A percentile compares a stretch with the other conserved stretches of the same genome.
Evolutionary conservation across 2,888 invertebrate species (phyloP).

Genomic region (Zygogramma bicolorata): DNA sequence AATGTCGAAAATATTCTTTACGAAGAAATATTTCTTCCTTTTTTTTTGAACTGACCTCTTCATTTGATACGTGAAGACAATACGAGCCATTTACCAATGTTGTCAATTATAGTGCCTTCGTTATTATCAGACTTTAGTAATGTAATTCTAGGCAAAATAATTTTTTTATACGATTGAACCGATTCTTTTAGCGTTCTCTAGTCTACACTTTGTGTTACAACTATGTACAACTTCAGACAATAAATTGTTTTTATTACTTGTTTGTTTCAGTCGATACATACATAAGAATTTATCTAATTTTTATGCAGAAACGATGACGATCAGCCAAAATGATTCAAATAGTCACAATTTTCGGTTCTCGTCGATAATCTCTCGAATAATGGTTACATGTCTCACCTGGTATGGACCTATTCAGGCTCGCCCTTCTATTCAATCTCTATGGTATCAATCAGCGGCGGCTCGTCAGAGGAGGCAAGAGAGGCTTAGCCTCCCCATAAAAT

Average conservation of each 20-base stretch:
- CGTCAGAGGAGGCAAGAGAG: no score
- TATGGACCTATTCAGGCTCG: no score
- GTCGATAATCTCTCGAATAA: no score
- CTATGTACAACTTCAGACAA: slow-evolving; percentile 2
- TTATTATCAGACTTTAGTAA: neutral
- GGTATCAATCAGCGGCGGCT: no score
- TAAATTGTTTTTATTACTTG: neutral
- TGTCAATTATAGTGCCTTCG: slow-evolving; percentile 31
- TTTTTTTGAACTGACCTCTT: neutral
- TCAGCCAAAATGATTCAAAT: no score
- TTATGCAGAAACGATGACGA: no score
- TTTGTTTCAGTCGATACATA: neutral
- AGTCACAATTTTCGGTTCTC: no score
- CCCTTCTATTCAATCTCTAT: no score
- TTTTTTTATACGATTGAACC: neutral
- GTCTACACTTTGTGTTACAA: slow-evolving; percentile 9
- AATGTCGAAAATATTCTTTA: no score
- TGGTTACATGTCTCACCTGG: no score
- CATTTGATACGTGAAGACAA: slow-evolving; percentile 25
- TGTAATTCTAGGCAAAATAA: slow-evolving; percentile 4
- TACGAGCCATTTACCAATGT: slow-evolving; percentile 29
- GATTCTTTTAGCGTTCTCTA: slow-evolving; percentile 1
- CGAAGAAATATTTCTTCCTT: no score
- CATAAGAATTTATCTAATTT: neutral
- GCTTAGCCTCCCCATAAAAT: no score